Percentiles rank a stretch among this genome's conserved stretches.
phyloP scores from a whole-genome alignment of 2,797 vertebrate genomes.

The Macropodus opercularis region DNA sequence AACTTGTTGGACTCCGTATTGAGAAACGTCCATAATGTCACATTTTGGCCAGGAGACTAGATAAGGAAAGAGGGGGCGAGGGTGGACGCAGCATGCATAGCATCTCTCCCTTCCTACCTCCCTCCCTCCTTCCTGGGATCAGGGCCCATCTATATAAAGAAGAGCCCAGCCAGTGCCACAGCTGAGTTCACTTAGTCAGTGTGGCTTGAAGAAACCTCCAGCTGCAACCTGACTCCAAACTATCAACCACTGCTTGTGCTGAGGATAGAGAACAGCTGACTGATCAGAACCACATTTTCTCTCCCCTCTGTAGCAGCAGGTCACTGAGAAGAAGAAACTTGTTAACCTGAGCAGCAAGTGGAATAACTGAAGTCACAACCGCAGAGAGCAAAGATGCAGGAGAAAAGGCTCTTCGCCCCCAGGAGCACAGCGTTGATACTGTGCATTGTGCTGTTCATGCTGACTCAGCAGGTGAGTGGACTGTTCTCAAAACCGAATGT shows the following conservation, averaged over 20 bases:
- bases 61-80: constrained; percentile 12
- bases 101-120: constrained; percentile 10
- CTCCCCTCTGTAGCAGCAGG: neutral
- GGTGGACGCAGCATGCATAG: constrained; percentile 31
- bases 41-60: constrained; percentile 16
- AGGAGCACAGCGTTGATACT: constrained; percentile 24
- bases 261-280: neutral
- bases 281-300: neutral
- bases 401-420: constrained; percentile 14
- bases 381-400: constrained; percentile 53
- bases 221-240: constrained; percentile 3
- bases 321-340: neutral
- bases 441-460: constrained; percentile 47
- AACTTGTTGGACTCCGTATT: neutral
- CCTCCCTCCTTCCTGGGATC: constrained; percentile 32
- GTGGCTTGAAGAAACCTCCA: constrained; percentile 17
- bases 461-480: constrained; percentile 65
- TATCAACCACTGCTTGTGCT: neutral
- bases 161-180: constrained; percentile 2
- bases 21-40: constrained; percentile 14
- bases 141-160: constrained; percentile 56
- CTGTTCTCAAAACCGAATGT: neutral
- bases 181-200: constrained; percentile 44
- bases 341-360: neutral
- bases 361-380: neutral